Base-by-base conservation (phyloP, 1,140 invertebrate genomes). In the Drosophila athabasca region DNA sequence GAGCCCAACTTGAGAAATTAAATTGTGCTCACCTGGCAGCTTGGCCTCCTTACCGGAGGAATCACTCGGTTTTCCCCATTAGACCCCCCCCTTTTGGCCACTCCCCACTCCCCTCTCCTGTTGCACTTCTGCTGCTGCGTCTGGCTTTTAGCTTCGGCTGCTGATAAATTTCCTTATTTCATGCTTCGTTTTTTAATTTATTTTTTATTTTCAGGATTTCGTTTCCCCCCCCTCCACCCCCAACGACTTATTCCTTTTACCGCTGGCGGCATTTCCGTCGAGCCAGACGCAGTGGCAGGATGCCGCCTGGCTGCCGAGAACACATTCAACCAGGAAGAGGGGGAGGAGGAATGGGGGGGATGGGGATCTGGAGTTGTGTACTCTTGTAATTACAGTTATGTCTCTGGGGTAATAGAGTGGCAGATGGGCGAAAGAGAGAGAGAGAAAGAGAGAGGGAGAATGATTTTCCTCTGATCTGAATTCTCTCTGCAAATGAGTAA, bases 151-250 rank as follows among this genome's bases (percentile, higher is more conserved):
- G 68, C 53, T 76, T 68, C 53, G 15, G 65, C 53, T 78, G 51
- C 82, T 85, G 82, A 85, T 87, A 85, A 87, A 88, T 87, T 87
- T 85, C 71, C 82, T 82, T 88, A 87, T 87, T 87, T 87, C 83
- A 87, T 88, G 82, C 31, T 88, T 87, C 78, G 83, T 82, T 88
- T 88, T 85, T 87, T 88, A 87, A 87, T 87, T 87, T 87, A 64
- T 60, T 81, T 62, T 55, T 61, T 45, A 41, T 35, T 31, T 57
- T 44, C 68, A 31, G 41, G 45, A 72, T 49, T 79, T 62, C 15
- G 7, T 26, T 15, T 9, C 15, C 51, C 54, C 59, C 62, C 64
- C 62, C 62, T 29, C 31, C n/a, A n/a, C 65, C 66, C 65, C 60
- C 31, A 15, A 6, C 19, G 52, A 41, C 35, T 11, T 52, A 69